Base-by-base conservation (phyloP, 1,140 invertebrate genomes). In the Bombus impatiens region DNA sequence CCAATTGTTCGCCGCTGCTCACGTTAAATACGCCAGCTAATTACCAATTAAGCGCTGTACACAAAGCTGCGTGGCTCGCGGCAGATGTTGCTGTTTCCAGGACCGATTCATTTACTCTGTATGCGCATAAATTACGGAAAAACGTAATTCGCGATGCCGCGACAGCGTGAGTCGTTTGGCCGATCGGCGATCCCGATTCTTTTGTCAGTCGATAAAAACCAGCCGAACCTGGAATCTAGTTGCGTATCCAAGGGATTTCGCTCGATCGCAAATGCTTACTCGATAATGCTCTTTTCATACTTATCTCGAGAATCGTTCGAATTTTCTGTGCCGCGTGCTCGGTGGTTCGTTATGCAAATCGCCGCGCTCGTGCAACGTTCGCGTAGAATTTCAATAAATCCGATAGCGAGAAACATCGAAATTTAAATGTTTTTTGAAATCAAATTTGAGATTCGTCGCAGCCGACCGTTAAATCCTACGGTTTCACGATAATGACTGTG, bases 11-110 rank as follows among this genome's bases (percentile, higher is more conserved):
- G 65, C 70, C 71, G 79, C 67, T 68, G 74, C 71, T 91, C 89
- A 65, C 87, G 87, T 90, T 90, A 90, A 90, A 90, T 90, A 90
- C 83, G 84, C 72, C 87, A 71, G 70, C 87, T 90, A 90, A 90
- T 90, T 90, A 90, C 76, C 86, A 89, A 89, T 90, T 90, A 87
- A 90, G 84, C 76, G 65, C 42, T 72, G 86, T 86, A 90, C 84
- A 86, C 78, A 84, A 87, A 85, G 78, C 82, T 85, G 44, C 67
- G 53, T 70, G 82, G 79, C 57, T 70, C 44, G 47, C 67, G 81
- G 67, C 82, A 79, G 71, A 86, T 90, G 82, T 77, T 87, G 44
- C 77, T 18, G 32, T 82, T 86, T 59, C 53, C 47, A 40, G 53
- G 37, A 90, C 89, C 81, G 82, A 88, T 86, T 87, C 81, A 62